These are phyloP conservation scores for Cervus canadensis DNA, from an alignment of 2,113 vertebrate species.

Conservation along the genomic window DNA sequence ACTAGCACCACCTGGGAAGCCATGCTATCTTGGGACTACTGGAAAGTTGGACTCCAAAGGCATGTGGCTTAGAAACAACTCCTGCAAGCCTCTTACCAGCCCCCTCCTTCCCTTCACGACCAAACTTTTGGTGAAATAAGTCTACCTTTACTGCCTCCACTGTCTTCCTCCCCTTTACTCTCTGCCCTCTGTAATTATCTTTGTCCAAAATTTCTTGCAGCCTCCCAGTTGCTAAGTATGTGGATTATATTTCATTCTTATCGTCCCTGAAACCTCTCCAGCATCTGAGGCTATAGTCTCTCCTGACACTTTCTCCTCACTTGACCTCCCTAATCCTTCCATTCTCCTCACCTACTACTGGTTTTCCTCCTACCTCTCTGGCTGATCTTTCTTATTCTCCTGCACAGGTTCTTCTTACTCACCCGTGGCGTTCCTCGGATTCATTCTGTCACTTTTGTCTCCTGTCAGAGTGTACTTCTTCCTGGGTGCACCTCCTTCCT, in stretches of 20 bases:
- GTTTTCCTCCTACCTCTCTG: background rate
- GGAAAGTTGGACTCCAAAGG: background rate
- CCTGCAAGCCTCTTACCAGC: background rate
- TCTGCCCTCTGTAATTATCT: background rate
- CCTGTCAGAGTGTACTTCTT: background rate
- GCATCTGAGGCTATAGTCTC: background rate
- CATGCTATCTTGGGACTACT: background rate
- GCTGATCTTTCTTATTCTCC: background rate
- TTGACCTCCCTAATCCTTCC: background rate
- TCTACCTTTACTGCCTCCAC: background rate
- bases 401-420: background rate
- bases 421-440: background rate
- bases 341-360: background rate
- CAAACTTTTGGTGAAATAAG: background rate
- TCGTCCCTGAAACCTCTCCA: background rate
- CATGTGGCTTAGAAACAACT: background rate
- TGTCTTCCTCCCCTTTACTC: background rate
- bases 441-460: background rate
- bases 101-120: background rate
- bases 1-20: background rate
- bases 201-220: background rate
- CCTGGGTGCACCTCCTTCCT: background rate
- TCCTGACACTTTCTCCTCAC: background rate
- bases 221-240: background rate
- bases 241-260: background rate